Evolutionary conservation across 1,140 invertebrate genomes (phyloP), one percentile per base, ranked within the genome.

Genomic region (Heliconius melpomene): DNA sequence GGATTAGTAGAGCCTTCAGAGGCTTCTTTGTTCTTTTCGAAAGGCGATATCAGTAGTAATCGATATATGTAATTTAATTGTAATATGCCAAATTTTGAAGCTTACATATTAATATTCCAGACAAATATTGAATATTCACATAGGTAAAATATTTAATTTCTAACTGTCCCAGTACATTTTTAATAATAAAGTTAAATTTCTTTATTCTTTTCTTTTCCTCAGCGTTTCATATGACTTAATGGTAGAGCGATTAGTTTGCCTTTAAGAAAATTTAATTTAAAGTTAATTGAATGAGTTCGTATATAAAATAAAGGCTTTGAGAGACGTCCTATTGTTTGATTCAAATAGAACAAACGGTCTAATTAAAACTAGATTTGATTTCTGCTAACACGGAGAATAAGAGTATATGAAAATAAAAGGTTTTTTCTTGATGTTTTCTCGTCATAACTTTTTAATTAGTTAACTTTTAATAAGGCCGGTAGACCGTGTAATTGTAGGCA

Each of bases 361-460:
- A 60, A 75, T 75, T 29, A 66, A 75, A 23, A 60, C 54, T 54
- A 75, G 46, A 57, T 57, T 75, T 75, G 74, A 75, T 75, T n/a
- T 75, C 29, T 57, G 32, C 32, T 57, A 54, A 75, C 74, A n/a
- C 16, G 36, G 54, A 75, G 23, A 32, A 32, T 32, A 32, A 32
- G 32, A 32, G 32, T 66, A 13, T 26, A 29, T 66, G 60, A 66
- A 29, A 66, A 66, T 29, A 16, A 26, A 66, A 66, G 23, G 5
- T 66, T 26, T 11, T 26, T 66, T 66, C 11, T 26, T 66, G 9
- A 29, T 29, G 60, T 66, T 66, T 29, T 66, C 60, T 29, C 23
- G n/a, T 26, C 9, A 29, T 66, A 66, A 3, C 9, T 26, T 66
- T 66, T 26, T 26, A 66, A 66, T 66, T 29, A 66, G n/a, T 66